Evolutionary conservation across 2,888 invertebrate genomes (phyloP).

Genomic region (Drymonia ruficornis): DNA sequence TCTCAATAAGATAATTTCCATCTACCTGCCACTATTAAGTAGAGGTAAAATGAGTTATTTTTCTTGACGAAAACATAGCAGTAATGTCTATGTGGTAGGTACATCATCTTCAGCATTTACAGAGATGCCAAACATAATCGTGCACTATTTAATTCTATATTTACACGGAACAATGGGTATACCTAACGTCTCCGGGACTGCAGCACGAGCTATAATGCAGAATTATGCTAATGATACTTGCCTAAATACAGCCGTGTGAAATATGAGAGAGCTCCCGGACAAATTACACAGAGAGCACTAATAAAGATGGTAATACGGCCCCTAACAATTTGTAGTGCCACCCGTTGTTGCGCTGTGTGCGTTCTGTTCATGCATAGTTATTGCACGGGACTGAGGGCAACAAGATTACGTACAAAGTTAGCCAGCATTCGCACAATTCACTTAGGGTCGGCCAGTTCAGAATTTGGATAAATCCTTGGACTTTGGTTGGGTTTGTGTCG

Average conservation of each 20-base stretch:
- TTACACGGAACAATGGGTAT: neutral
- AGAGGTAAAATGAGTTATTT: no score
- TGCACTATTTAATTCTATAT: no score
- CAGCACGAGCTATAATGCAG: slow-evolving; percentile 48
- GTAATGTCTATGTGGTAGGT: no score
- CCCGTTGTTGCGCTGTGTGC: slow-evolving; percentile 33
- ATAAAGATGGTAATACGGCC: slow-evolving; percentile 71
- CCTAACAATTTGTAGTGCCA: slow-evolving; percentile 60
- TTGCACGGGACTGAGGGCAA: slow-evolving; percentile 12
- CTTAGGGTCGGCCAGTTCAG: neutral
- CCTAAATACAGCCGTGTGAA: slow-evolving; percentile 73
- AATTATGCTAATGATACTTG: slow-evolving; percentile 66
- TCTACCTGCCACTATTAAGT: no score
- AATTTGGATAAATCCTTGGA: neutral
- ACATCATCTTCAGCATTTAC: no score
- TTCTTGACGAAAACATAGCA: no score
- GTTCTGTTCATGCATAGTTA: slow-evolving; percentile 45
- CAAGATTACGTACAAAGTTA: slow-evolving; percentile 1
- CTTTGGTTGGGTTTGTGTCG: neutral
- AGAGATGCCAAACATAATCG: no score
- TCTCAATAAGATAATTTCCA: no score
- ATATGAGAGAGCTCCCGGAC: slow-evolving; percentile 69
- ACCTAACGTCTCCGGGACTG: neutral
- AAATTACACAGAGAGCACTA: slow-evolving; percentile 67
- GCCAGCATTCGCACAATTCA: neutral